phyloP scores from a whole-genome alignment of 2,113 vertebrate species.

The Sturnira hondurensis region DNA sequence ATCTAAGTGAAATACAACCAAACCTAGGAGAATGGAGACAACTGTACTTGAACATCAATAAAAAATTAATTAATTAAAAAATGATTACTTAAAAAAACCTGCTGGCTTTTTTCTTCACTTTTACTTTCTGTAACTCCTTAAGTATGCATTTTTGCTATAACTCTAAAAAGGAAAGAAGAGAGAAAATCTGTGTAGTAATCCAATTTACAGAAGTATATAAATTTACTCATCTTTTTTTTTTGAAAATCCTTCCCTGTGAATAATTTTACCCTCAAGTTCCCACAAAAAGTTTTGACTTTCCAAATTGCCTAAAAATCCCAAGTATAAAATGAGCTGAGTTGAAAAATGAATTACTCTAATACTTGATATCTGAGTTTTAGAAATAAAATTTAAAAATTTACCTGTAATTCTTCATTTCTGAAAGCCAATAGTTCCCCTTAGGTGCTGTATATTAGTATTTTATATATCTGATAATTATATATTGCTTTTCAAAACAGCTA shows the following conservation, averaged over 20 bases:
- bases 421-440: neutral
- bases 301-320: neutral
- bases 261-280: neutral
- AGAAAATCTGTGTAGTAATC: neutral
- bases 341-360: neutral
- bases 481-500: constrained; percentile 46
- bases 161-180: neutral
- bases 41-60: too few relatives aligned
- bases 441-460: neutral
- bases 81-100: neutral
- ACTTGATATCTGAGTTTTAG: neutral
- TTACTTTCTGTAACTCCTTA: neutral
- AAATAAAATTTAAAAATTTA: neutral
- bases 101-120: neutral
- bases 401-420: constrained; percentile 20
- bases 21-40: neutral
- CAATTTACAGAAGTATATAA: neutral
- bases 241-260: neutral
- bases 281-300: neutral
- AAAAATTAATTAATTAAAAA: too few relatives aligned
- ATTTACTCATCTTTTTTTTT: neutral
- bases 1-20: neutral
- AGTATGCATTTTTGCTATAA: neutral
- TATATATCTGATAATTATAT: constrained; percentile 35
- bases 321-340: neutral